Base-by-base conservation (phyloP, 2,113 vertebrate species). In the Nothoprocta perdicaria region DNA sequence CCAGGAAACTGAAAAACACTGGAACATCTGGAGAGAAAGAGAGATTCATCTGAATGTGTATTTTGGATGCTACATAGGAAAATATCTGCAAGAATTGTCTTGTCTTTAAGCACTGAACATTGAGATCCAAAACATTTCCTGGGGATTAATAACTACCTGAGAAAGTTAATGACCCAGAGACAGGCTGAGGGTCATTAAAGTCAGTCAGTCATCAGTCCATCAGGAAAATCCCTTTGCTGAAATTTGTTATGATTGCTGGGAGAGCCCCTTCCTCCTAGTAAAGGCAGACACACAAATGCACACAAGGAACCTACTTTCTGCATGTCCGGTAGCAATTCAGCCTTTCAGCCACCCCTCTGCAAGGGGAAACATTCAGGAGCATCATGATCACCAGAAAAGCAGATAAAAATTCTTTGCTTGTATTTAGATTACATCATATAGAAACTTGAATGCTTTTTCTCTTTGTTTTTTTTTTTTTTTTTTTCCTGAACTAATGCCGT, bases 21-120 rank as follows among this genome's bases (percentile, higher is more conserved):
- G 67, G 67, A 93, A 95, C 96, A 97, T 96, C 95, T 97, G 97
- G 93, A 73, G 52, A 38, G 14, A 77, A 91, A 69, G 82, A 78
- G 77, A 45, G 14, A 35, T 5, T 33, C 43, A 62, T 69, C 17
- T 68, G 60, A 79, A 38, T 90, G 87, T 92, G 58, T 73, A 53
- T 86, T 88, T 96, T 60, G 80, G 95, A 93, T 75, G 67, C 41
- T 92, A 87, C 65, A 35, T 60, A 94, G 93, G 93, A 95, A 93
- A 89, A 57, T 63, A 77, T 63, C 41, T 90, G 71, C 57, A 87
- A 46, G 12, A 81, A 38, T 53, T 75, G 90, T 82, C 65, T 55
- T 72, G 60, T 92, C 91, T 88, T 77, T 80, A 94, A 93, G 43
- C 63, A 63, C 27, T 60, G 68, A 92, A 87, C 43, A 65, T 1